Evolutionary conservation across 2,797 vertebrate species (phyloP), one percentile per base, ranked within the genome.

Genomic region (Trematomus bernacchii): DNA sequence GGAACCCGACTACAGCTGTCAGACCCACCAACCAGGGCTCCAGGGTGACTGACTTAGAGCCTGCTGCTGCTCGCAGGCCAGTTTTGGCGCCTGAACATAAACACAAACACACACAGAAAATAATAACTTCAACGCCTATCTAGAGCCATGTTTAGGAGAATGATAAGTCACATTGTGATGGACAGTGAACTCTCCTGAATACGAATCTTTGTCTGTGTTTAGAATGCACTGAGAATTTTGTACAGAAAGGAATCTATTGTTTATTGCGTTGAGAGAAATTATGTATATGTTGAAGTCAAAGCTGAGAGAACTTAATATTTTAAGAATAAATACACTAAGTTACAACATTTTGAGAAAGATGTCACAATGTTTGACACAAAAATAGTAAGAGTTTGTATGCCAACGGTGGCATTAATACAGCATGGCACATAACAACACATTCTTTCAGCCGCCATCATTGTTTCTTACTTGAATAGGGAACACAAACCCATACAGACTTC

Each of bases 1-100:
- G 95, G 90, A 98, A 98, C 5, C 91, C 91, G 0, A 95, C 92
- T 0, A 97, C 94, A 0, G 96, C 96, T 0, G 93, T 91, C 70
- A 99, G 90, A 53, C 94, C 95, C 6, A 96, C 2, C 61, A 98
- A 80, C 96, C 96, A 97, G 0, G 96, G 96, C 85, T 96, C 91
- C 59, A 96, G 73, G 8, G n/a, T 64, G 10, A 46, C 82, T 8
- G 86, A n/a, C 10, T 63, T n/a, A 0, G 58, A 40, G 4, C 55
- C 63, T 47, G 19, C 42, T 48, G 76, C 51, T 44, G 1, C 61
- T 30, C 21, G 14, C 6, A 54, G 0, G 1, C 44, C 64, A 11
- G 44, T 30, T 42, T 11, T 46, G 30, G 19, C 61, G 55, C 71
- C 83, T 77, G 48, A n/a, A 61, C 52, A 71, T 12, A 69, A 18